These are phyloP conservation scores for Gibbula magus DNA, from an alignment of 2,888 invertebrate species.

Conservation along the genomic window DNA sequence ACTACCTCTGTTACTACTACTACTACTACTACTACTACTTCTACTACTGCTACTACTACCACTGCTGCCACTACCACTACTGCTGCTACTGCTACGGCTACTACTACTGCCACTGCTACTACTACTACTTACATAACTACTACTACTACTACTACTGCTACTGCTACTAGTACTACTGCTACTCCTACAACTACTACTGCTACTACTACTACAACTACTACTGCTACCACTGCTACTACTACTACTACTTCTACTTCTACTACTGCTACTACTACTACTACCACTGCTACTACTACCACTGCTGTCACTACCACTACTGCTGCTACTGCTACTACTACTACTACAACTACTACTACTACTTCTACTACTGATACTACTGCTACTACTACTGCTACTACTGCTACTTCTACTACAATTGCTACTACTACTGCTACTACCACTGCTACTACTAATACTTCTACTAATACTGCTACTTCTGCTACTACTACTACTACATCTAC, in stretches of 20 bases:
- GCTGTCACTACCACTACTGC: constrained; percentile 23
- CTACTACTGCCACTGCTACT: no score
- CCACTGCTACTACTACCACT: constrained; percentile 22
- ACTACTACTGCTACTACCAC: no score
- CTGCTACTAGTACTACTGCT: not conserved
- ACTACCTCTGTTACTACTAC: not conserved
- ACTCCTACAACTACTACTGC: no score
- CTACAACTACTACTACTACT: constrained; percentile 23
- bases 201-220: not conserved
- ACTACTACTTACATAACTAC: no score
- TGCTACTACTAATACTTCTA: no score
- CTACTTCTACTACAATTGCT: not conserved
- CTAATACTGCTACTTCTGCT: no score
- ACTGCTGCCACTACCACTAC: not conserved
- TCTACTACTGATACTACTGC: no score
- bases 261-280: constrained; percentile 28
- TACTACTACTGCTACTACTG: no score
- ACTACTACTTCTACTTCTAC: constrained; percentile 24
- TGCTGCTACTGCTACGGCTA: not conserved
- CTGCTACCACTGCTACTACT: constrained; percentile 8
- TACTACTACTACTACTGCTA: constrained; percentile 22
- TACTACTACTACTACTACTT: constrained; percentile 16
- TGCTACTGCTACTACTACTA: constrained; percentile 23
- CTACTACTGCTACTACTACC: not conserved
- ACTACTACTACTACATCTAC: no score